Base-by-base conservation (phyloP, 2,888 invertebrate species). In the Lagria hirta region DNA sequence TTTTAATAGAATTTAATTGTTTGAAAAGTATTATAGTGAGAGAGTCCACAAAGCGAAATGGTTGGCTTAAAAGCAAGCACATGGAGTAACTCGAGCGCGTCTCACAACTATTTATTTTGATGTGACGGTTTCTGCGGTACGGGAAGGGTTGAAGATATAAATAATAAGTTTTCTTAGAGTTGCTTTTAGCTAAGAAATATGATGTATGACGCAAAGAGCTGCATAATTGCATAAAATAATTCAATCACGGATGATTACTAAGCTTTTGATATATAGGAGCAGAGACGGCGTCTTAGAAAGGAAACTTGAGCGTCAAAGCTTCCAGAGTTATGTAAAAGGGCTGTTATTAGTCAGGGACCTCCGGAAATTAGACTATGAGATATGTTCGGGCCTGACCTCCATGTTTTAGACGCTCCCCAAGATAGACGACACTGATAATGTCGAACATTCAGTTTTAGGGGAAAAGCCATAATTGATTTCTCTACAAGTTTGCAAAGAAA, bases 291-390 rank as follows among this genome's bases (percentile, higher is more conserved):
- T 60, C 57, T 55, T 41, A 51, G 51, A 45, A 51, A 54, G 61
- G 56, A 60, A 57, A 52, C 57, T 53, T 45, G 50, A 18, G 44
- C 51, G 50, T 48, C 42, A 47, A 32, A 48, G 40, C 49, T 52
- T 50, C 42, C 51, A 51, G 57, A 58, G 58, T 58, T 61, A 63
- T 61, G 63, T 56, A 61, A 60, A 61, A 61, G 60, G 61, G 48
- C 58, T 44, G 62, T 62, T 63, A 62, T 63, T 63, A 63, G 63
- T 63, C 60, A 62, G 56, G 56, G 58, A 56, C 55, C 55, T 57
- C 50, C 60, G 64, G 62, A 64, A 64, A 62, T 64, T 62, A 62
- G 60, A 61, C 61, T 56, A 50, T 59, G 60, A 64, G 64, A 64
- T 64, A 62, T 62, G 58, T 61, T 59, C 57, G 58, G 59, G 48